These are phyloP conservation scores for Platysteira castanea DNA, from an alignment of 2,113 vertebrate genomes.

Conservation along the genomic window DNA sequence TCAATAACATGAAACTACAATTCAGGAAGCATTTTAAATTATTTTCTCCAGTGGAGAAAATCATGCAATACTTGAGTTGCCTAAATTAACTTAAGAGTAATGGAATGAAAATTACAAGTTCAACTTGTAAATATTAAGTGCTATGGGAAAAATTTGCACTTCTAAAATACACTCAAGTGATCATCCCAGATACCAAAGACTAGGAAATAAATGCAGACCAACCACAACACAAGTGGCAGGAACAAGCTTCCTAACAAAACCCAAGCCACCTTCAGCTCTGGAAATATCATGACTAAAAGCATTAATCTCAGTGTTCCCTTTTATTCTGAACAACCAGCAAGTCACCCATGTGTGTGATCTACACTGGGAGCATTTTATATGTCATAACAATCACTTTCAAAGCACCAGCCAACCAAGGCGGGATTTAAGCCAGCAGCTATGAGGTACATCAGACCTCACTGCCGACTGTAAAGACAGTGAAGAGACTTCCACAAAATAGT, in stretches of 20 bases:
- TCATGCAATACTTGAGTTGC: background rate
- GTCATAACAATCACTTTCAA: background rate
- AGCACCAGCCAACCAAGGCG: background rate
- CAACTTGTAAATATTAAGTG: background rate
- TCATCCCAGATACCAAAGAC: background rate
- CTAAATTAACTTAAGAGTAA: background rate
- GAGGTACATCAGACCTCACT: background rate
- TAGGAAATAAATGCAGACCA: background rate
- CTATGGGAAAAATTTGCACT: background rate
- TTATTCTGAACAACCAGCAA: background rate
- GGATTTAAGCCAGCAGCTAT: background rate
- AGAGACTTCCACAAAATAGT: background rate
- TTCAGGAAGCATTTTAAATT: background rate
- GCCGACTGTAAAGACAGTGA: background rate
- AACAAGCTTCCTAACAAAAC: background rate
- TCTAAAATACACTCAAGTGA: background rate
- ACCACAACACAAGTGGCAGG: background rate
- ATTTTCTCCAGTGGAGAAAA: background rate
- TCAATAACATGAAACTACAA: background rate
- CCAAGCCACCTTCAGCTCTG: background rate
- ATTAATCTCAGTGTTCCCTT: background rate
- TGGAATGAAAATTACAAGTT: background rate
- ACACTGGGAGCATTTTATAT: background rate
- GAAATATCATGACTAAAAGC: background rate
- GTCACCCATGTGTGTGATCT: background rate